Evolutionary conservation across 2,888 invertebrate species (phyloP).

Genomic region (Augochlorella aurata): DNA sequence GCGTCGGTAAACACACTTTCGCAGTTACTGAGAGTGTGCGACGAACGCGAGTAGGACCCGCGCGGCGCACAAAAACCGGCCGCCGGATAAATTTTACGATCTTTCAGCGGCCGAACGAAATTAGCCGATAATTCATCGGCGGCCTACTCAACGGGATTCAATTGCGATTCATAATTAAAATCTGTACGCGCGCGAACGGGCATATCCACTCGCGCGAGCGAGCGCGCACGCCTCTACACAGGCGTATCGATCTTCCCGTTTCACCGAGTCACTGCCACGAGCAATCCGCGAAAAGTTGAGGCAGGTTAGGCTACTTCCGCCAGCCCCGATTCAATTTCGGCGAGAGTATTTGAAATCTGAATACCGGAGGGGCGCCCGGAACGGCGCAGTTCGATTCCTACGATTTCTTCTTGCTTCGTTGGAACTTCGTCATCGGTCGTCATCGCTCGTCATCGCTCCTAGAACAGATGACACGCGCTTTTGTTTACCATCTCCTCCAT

Average conservation of each 20-base stretch:
- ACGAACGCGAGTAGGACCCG: slow-evolving; percentile 16
- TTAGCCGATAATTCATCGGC: slow-evolving; percentile 36
- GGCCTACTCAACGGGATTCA: slow-evolving; percentile 10
- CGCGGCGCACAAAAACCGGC: slow-evolving; percentile 21
- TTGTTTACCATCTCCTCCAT: too few species aligned
- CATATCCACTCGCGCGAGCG: slow-evolving; percentile 52
- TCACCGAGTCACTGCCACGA: slow-evolving; percentile 23
- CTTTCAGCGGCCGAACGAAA: slow-evolving; percentile 37
- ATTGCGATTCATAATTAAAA: slow-evolving; percentile 43
- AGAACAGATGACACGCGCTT: too few species aligned
- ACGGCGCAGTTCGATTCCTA: too few species aligned
- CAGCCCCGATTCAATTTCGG: neutral
- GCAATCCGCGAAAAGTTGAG: slow-evolving; percentile 33
- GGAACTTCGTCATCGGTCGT: too few species aligned
- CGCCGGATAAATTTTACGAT: slow-evolving; percentile 41
- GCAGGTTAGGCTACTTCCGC: neutral
- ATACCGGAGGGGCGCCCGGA: too few species aligned
- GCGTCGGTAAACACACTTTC: slow-evolving; percentile 41
- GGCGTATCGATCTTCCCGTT: slow-evolving; percentile 52
- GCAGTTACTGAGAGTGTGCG: slow-evolving; percentile 24
- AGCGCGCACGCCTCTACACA: slow-evolving; percentile 10
- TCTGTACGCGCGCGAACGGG: slow-evolving; percentile 37
- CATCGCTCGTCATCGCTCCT: too few species aligned
- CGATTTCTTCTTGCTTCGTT: too few species aligned
- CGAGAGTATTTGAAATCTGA: neutral